phyloP scores from a whole-genome alignment of 2,888 invertebrate genomes.

The Meghimatium bilineatum region DNA sequence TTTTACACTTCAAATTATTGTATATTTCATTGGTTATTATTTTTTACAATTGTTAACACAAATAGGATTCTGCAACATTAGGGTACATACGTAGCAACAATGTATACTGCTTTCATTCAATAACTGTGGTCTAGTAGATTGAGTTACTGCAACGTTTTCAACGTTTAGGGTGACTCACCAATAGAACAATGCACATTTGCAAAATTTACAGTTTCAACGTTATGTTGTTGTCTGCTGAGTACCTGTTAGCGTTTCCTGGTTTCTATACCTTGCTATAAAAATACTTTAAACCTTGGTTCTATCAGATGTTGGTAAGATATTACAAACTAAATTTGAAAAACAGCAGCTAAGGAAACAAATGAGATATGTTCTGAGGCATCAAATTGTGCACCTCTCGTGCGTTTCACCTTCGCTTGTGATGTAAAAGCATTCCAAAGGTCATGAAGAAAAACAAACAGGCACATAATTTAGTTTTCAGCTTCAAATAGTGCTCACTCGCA shows the following conservation, averaged over 20 bases:
- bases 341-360: background rate
- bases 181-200: too few relatives aligned
- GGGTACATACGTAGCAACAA: too few relatives aligned
- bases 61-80: too few relatives aligned
- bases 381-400: background rate
- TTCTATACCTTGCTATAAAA: background rate
- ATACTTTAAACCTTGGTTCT: background rate
- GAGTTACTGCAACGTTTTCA: too few relatives aligned
- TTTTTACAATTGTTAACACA: too few relatives aligned
- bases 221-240: background rate
- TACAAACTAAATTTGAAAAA: background rate
- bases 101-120: too few relatives aligned
- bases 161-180: too few relatives aligned
- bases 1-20: too few relatives aligned
- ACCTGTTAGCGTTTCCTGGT: background rate
- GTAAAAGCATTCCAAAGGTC: slow-evolving; percentile 18
- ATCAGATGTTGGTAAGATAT: background rate
- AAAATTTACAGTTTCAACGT: too few relatives aligned
- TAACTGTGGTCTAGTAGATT: too few relatives aligned
- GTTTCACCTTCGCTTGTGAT: background rate
- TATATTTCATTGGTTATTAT: too few relatives aligned
- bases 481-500: background rate
- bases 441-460: background rate
- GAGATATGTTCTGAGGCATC: background rate
- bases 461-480: background rate